Percentiles rank a stretch among this genome's conserved stretches.
phyloP scores from a whole-genome alignment of 2,113 vertebrate species.

The Zapus hudsonius region DNA sequence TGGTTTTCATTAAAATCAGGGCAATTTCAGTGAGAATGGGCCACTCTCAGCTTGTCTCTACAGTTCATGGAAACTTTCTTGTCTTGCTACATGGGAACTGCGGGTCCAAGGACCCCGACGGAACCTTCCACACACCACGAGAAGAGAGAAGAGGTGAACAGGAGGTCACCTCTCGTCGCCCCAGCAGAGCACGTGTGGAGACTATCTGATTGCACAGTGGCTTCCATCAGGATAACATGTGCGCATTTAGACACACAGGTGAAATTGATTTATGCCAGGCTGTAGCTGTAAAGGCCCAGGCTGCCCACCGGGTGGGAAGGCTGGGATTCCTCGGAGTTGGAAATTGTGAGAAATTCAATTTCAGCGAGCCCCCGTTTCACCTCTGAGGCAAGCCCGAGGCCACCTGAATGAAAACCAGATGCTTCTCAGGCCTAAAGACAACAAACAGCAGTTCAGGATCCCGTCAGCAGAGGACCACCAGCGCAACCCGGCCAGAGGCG shows the following conservation, averaged over 20 bases:
- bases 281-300: constrained; percentile 86
- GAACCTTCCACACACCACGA: constrained; percentile 72
- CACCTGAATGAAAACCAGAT: constrained; percentile 99
- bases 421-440: constrained; percentile 95
- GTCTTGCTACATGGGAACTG: too few species aligned
- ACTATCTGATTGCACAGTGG: constrained; percentile 87
- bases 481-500: constrained; percentile 84
- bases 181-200: constrained; percentile 82
- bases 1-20: neutral
- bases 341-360: constrained; percentile 98
- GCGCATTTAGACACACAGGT: constrained; percentile 92
- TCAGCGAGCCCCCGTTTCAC: constrained; percentile 90
- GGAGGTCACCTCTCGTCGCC: constrained; percentile 87
- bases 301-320: constrained; percentile 86
- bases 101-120: neutral
- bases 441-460: constrained; percentile 93
- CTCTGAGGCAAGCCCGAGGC: constrained; percentile 92
- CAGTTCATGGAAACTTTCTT: too few species aligned
- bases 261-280: constrained; percentile 93
- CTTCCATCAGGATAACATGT: constrained; percentile 89
- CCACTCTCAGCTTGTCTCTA: neutral
- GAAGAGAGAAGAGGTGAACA: constrained; percentile 84
- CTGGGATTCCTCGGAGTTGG: constrained; percentile 88
- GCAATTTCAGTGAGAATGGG: neutral
- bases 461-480: constrained; percentile 92